Evolutionary conservation across 2,113 vertebrate genomes (phyloP).

Genomic region (Carassius gibelio): DNA sequence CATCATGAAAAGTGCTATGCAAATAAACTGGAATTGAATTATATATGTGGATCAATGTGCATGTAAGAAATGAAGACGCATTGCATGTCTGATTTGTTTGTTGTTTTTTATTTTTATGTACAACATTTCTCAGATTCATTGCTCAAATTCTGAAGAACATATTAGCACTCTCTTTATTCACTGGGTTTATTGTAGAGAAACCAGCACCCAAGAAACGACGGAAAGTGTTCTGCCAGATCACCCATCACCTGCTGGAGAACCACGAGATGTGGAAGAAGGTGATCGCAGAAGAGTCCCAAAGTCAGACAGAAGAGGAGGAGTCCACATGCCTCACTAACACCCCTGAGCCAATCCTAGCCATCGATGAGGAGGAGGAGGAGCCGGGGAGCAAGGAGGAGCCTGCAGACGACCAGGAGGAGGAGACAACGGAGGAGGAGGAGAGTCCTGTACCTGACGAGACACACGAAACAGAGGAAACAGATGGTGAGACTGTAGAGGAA

Average conservation of each 20-base stretch:
- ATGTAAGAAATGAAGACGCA: too few species aligned
- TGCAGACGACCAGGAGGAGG: slow-evolving; percentile 77
- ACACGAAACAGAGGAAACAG: slow-evolving; percentile 23
- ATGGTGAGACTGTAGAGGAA: slow-evolving; percentile 68
- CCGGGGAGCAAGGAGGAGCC: slow-evolving; percentile 72
- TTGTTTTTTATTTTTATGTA: not conserved
- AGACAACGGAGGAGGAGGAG: slow-evolving; percentile 37
- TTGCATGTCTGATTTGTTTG: too few species aligned
- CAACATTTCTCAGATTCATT: not conserved
- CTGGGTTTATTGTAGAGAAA: slow-evolving; percentile 78
- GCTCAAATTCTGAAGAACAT: not conserved
- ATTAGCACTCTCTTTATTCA: not conserved
- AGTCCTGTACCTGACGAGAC: slow-evolving; percentile 15
- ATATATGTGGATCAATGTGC: too few species aligned
- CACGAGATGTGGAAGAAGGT: slow-evolving; percentile 99
- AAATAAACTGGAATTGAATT: too few species aligned
- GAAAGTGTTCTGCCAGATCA: slow-evolving; percentile 94
- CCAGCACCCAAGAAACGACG: slow-evolving; percentile 81
- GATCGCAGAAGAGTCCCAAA: slow-evolving; percentile 83
- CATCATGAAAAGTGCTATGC: too few species aligned
- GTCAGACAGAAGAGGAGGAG: slow-evolving; percentile 71
- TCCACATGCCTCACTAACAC: slow-evolving; percentile 71
- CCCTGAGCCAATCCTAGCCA: slow-evolving; percentile 89
- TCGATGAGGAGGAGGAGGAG: slow-evolving; percentile 92
- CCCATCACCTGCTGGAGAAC: slow-evolving; percentile 93